Base-by-base conservation (phyloP, 2,888 invertebrate species). In the Smittia aterrima region DNA sequence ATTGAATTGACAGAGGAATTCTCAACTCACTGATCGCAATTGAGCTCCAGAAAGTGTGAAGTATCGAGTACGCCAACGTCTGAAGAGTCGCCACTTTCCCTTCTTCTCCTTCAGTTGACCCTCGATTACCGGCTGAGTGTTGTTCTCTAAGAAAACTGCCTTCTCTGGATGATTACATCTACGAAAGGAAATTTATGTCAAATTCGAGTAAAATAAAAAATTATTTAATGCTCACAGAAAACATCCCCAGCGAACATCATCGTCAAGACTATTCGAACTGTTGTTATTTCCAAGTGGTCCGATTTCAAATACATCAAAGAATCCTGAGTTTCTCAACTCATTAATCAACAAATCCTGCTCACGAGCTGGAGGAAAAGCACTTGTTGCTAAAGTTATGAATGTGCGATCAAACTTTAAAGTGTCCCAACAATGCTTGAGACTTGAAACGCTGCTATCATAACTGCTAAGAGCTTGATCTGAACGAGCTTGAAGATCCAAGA, bases 11-110 rank as follows among this genome's bases (percentile, higher is more conserved):
- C n/a, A 7, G 40, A 20, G 4, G 16, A 9, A 27, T 1, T 66
- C 11, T 20, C 16, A 66, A n/a, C 89, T 88, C 82, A 93, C 92
- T 77, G 91, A 89, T 80, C 91, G 93, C 72, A 97, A 88, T 81
- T 95, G 93, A 0, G 95, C 95, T 0, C 95, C 96, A 32, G 95
- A 95, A 25, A 97, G 85, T 1, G 96, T 96, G 83, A 97, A 97
- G 83, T 96, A 96, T 77, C 96, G 85, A 3, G 96, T 96, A 77
- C 96, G 87, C 96, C 96, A 97, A 77, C 96, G 85, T 54, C 93
- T 87, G 82, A 97, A 93, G 76, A 97, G 86, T 78, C 94, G 86
- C 96, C 96, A 96, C 78, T 93, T 88, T 18, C 95, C 94, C 81
- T 93, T 93, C 84, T 95, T 95, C 84, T 95, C 95, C 82, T 95